Evolutionary conservation across 2,113 vertebrate species (phyloP), one percentile per base, ranked within the genome.

Genomic region (Leptodactylus fuscus): DNA sequence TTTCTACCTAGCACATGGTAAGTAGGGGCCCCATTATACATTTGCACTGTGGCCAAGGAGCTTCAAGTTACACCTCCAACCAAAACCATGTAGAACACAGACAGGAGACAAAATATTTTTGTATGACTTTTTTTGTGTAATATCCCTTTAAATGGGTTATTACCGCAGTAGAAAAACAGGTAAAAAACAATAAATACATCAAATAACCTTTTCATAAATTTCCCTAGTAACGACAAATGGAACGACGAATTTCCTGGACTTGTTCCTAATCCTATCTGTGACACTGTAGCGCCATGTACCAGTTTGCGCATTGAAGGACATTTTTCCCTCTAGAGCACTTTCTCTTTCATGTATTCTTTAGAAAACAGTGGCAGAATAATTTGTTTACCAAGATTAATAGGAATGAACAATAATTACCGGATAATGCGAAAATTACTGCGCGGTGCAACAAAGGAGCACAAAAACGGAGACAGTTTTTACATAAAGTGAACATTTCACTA

Each of bases 321-420:
- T 18, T 70, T 12, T 34, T 49, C 60, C 24, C 79, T 49, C 24
- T 32, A 46, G 34, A 60, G 22, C 16, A 6, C 53, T 27, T 29
- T 81, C 24, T 58, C 70, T 83, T 83, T 77, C 36, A 84, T 46
- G 55, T 76, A 27, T 49, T 84, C 48, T 75, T 76, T 34, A 62
- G 71, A 53, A 74, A 83, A 73, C 5, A 16, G 71, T 62, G 62
- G 62, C 51, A 46, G 71, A 12, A 76, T 76, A 76, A 84, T 77
- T 84, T 84, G 73, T 84, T 84, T 74, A n/a, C 11, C 18, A 27
- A 76, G 55, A 76, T 65, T 84, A 77, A 84, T 84, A 27, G 44
- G 27, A 76, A 75, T 55, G 81, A 84, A 77, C 38, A 48, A 51
- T 69, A 78, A 78, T 78, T 67, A 85, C 29, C 60, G 38, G 73